Evolutionary conservation across 2,797 vertebrate species (phyloP).

Genomic region (Fistularia tabacaria): DNA sequence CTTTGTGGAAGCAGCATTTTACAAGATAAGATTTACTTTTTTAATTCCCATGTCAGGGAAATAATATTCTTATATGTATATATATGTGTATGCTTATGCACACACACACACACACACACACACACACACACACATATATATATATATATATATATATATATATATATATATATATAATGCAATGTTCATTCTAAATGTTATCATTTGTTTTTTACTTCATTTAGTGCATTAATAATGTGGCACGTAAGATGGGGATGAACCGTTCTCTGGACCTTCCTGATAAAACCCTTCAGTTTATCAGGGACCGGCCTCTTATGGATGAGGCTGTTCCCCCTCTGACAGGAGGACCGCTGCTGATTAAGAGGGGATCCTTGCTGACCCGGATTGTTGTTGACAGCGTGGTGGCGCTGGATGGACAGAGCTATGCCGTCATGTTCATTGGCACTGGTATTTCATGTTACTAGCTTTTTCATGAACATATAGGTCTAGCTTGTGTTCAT

Average conservation of each 20-base stretch:
- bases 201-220: not conserved
- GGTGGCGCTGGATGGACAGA: constrained; percentile 61
- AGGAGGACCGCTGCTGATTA: constrained; percentile 64
- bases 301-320: constrained; percentile 75
- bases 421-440: constrained; percentile 72
- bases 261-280: constrained; percentile 73
- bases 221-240: constrained; percentile 69
- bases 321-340: constrained; percentile 63
- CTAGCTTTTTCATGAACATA: not conserved
- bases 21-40: no score
- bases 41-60: no score
- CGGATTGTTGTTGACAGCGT: constrained; percentile 70
- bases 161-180: no score
- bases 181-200: no score
- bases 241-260: constrained; percentile 57
- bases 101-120: no score
- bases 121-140: no score
- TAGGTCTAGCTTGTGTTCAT: no score
- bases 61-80: no score
- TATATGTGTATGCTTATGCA: no score
- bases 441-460: constrained; percentile 68
- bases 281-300: constrained; percentile 76
- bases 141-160: no score
- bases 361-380: constrained; percentile 62
- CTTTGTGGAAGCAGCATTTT: no score